Percentiles rank a stretch among this genome's conserved stretches.
These are phyloP conservation scores for Solea solea DNA, from an alignment of 2,113 vertebrate species.

Conservation along the genomic window DNA sequence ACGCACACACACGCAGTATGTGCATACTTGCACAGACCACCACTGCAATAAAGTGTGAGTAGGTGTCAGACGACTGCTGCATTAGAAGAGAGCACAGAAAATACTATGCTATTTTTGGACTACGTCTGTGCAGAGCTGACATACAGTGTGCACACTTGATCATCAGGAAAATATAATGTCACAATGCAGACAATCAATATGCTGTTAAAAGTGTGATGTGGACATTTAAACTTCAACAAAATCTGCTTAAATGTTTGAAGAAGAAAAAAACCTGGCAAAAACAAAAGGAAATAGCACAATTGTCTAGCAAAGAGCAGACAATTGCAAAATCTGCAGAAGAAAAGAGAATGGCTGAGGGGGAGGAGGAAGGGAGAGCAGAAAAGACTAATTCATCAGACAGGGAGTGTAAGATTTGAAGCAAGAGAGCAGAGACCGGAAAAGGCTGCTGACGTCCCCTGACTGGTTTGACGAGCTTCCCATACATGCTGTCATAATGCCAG, in stretches of 20 bases:
- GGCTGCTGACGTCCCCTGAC: constrained; percentile 40
- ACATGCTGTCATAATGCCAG: constrained; percentile 45
- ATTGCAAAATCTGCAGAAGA: constrained; percentile 4
- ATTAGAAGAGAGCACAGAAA: constrained; percentile 27
- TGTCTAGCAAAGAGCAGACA: neutral
- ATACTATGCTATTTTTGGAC: constrained; percentile 36
- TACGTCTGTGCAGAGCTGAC: constrained; percentile 13
- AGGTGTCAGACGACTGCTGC: constrained; percentile 32
- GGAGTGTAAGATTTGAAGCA: constrained; percentile 23
- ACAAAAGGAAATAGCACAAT: neutral
- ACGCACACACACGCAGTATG: constrained; percentile 12
- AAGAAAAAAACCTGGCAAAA: neutral
- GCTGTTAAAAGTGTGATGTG: neutral
- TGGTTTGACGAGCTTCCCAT: constrained; percentile 72
- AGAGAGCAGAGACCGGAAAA: constrained; percentile 37
- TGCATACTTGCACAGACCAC: constrained; percentile 28
- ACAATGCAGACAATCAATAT: constrained; percentile 2
- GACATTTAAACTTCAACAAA: too few relatives aligned
- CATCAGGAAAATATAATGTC: constrained; percentile 7
- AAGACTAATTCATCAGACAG: constrained; percentile 14
- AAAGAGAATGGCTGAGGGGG: neutral
- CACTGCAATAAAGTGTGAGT: constrained; percentile 24
- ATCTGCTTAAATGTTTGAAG: too few relatives aligned
- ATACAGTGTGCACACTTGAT: constrained; percentile 3
- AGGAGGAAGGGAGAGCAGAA: neutral